A percentile compares a stretch with the other conserved stretches of the same genome.
Conservation (phyloP, 2,888 invertebrate genomes). For the Scaptomyza reducta region DNA sequence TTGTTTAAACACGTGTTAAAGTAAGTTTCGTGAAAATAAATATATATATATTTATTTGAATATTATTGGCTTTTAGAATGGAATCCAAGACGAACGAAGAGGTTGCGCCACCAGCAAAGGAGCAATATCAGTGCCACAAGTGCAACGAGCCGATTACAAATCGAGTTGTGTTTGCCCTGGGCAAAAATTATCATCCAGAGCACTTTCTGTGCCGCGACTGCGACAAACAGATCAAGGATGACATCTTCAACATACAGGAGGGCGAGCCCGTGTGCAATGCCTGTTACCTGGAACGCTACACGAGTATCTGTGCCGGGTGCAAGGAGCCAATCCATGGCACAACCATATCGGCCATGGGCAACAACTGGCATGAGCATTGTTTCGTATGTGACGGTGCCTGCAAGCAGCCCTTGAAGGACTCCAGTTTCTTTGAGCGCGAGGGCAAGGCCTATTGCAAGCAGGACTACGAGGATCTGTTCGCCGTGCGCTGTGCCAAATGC, state of each 20-base stretch:
- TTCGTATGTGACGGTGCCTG: conserved; percentile 93
- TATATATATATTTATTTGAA: not conserved
- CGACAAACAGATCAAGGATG: conserved; percentile 93
- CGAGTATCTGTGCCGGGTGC: conserved; percentile 95
- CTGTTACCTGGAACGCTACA: conserved; percentile 94
- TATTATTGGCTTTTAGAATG: conserved; percentile 5
- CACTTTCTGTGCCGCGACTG: conserved; percentile 96
- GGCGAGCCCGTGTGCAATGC: conserved; percentile 93
- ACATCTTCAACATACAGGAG: conserved; percentile 91
- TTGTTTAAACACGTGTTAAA: not conserved
- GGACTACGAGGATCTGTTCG: conserved; percentile 94
- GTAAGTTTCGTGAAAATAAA: not conserved
- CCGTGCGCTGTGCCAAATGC: conserved; percentile 94
- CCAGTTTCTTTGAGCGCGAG: conserved; percentile 93
- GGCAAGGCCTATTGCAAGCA: conserved; percentile 92
- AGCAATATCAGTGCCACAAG: conserved; percentile 69
- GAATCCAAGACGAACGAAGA: conserved; percentile 37
- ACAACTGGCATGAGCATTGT: conserved; percentile 95
- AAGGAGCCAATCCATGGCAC: conserved; percentile 93
- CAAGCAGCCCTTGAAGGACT: conserved; percentile 91
- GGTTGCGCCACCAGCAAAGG: conserved; percentile 32
- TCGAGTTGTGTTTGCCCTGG: conserved; percentile 93
- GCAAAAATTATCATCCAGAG: conserved; percentile 96
- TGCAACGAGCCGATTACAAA: conserved; percentile 73
- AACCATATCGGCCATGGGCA: conserved; percentile 93